These are phyloP conservation scores for Triplophysa yarkandensis DNA, from an alignment of 2,797 vertebrate species.

Conservation along the genomic window DNA sequence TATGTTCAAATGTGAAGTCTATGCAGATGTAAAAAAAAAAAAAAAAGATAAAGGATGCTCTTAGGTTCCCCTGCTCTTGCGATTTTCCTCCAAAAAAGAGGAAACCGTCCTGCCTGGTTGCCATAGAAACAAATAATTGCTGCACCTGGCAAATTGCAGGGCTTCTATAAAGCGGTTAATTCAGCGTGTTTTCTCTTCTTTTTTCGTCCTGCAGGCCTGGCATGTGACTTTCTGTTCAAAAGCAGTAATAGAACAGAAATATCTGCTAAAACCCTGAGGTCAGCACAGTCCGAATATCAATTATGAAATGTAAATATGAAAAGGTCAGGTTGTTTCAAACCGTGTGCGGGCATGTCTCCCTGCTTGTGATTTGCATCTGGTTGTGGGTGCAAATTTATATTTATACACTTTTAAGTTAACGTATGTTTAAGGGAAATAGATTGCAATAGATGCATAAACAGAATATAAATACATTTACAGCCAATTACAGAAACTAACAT, in stretches of 20 bases:
- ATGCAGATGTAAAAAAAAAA: slow-evolving; percentile 18
- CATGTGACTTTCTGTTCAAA: slow-evolving; percentile 33
- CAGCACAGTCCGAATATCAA: slow-evolving; percentile 8
- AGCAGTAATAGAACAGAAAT: slow-evolving; percentile 7
- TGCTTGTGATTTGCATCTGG: not conserved
- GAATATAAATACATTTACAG: too few species aligned
- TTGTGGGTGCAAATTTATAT: not conserved
- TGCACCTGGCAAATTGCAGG: slow-evolving; percentile 79
- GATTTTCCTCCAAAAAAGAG: slow-evolving; percentile 16
- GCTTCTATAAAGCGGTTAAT: slow-evolving; percentile 63
- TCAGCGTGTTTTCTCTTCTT: slow-evolving; percentile 32
- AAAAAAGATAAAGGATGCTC: slow-evolving; percentile 67
- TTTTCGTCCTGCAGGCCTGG: slow-evolving; percentile 19
- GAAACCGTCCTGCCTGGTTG: slow-evolving; percentile 63
- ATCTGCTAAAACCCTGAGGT: slow-evolving; percentile 25
- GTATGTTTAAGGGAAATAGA: not conserved
- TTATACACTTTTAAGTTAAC: too few species aligned
- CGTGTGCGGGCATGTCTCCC: not conserved
- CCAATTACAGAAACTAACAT: too few species aligned
- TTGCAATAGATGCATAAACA: too few species aligned
- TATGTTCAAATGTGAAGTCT: not conserved
- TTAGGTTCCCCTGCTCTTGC: slow-evolving; percentile 18
- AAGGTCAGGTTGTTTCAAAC: slow-evolving; percentile 12
- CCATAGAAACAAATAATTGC: slow-evolving; percentile 81
- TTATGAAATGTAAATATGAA: slow-evolving; percentile 5